These are phyloP conservation scores for Microctenopoma lineatum DNA, from an alignment of 2,797 vertebrate genomes.

Conservation along the genomic window DNA sequence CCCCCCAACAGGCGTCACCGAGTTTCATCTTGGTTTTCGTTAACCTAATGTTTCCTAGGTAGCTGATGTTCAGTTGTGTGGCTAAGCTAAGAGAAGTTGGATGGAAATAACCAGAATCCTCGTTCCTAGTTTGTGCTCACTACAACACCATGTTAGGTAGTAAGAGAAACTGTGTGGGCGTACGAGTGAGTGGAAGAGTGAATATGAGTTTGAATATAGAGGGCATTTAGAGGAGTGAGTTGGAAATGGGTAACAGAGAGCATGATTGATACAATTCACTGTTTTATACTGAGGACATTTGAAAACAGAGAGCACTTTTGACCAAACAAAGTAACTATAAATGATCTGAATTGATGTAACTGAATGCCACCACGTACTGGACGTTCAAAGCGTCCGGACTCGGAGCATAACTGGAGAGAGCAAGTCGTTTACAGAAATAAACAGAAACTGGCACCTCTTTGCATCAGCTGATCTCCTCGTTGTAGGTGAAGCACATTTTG, in stretches of 20 bases:
- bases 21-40: slow-evolving; percentile 41
- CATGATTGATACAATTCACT: slow-evolving; percentile 49
- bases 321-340: slow-evolving; percentile 6
- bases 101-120: slow-evolving; percentile 62
- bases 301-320: slow-evolving; percentile 32
- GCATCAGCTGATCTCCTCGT: neutral
- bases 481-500: neutral
- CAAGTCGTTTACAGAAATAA: neutral
- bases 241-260: slow-evolving; percentile 52
- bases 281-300: slow-evolving; percentile 37
- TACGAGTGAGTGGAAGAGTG: slow-evolving; percentile 74
- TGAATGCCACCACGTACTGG: neutral
- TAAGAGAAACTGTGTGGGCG: slow-evolving; percentile 70
- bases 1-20: slow-evolving; percentile 30
- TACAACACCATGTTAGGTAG: slow-evolving; percentile 75
- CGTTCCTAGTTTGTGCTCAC: slow-evolving; percentile 56
- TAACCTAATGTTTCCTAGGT: slow-evolving; percentile 33
- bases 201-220: slow-evolving; percentile 65
- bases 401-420: neutral
- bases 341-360: slow-evolving; percentile 1
- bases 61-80: slow-evolving; percentile 34
- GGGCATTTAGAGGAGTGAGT: slow-evolving; percentile 65
- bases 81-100: slow-evolving; percentile 21
- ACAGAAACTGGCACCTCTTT: neutral
- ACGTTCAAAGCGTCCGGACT: too few species aligned